Evolutionary conservation across 2,888 invertebrate species (phyloP).

Genomic region (Drosophila antonietae): DNA sequence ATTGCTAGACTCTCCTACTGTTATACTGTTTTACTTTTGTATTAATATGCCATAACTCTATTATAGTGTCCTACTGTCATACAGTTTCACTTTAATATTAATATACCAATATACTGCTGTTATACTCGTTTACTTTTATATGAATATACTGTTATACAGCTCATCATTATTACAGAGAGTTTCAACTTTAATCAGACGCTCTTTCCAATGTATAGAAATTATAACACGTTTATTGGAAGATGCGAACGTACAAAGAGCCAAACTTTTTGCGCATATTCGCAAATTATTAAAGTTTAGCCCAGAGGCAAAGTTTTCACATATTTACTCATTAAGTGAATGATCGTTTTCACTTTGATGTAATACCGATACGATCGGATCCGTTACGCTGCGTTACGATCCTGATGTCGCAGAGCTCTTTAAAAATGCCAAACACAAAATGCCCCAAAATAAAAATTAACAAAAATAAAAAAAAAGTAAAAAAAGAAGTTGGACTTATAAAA

Average conservation of each 20-base stretch:
- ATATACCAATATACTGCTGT: too few species aligned
- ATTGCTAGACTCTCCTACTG: neutral
- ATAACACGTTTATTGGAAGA: neutral
- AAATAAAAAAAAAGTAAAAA: constrained; percentile 28
- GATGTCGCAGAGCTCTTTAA: constrained; percentile 38
- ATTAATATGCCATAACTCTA: neutral
- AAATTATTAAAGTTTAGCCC: constrained; percentile 15
- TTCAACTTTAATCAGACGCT: neutral
- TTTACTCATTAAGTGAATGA: constrained; percentile 52
- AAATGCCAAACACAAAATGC: constrained; percentile 72
- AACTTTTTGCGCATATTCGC: constrained; percentile 3
- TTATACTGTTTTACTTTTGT: neutral
- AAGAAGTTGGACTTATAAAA: constrained; percentile 46
- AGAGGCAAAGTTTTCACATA: constrained; percentile 36
- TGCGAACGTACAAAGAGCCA: neutral
- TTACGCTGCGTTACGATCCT: constrained; percentile 36
- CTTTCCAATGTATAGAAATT: neutral
- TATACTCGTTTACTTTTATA: neutral
- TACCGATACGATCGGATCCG: constrained; percentile 40
- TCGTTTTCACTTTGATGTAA: constrained; percentile 60
- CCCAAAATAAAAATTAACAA: constrained; percentile 40
- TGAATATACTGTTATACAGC: neutral
- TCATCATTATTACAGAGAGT: neutral
- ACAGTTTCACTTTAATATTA: too few species aligned
- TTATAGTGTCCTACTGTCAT: neutral